Conservation (phyloP, 2,113 vertebrate species). For the Pterocles gutturalis region DNA sequence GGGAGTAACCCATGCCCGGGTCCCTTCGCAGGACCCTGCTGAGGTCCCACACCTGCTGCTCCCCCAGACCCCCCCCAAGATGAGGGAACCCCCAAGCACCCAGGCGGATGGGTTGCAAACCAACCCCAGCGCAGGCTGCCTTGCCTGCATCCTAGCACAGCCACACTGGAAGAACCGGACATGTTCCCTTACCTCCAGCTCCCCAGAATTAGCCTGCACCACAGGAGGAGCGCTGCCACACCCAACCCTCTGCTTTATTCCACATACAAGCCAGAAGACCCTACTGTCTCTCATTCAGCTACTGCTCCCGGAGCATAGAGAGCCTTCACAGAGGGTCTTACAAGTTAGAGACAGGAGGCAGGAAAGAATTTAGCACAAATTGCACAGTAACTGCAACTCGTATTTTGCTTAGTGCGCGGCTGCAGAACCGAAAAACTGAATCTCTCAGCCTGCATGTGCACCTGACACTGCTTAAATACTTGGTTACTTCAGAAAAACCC, state of each 20-base stretch:
- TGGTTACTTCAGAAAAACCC: conserved; percentile 3
- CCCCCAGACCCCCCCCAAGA: rapidly evolving
- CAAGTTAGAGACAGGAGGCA: neutral
- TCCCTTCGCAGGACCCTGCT: neutral
- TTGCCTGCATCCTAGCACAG: neutral
- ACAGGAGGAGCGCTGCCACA: neutral
- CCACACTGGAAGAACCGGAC: rapidly evolving
- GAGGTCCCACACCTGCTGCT: neutral
- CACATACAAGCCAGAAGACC: neutral
- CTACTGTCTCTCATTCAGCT: neutral
- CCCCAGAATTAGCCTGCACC: neutral
- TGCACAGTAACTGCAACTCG: neutral
- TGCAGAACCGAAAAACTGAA: neutral
- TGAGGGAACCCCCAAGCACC: neutral
- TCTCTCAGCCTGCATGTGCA: neutral
- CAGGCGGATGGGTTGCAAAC: neutral
- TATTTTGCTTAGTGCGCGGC: neutral
- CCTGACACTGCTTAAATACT: neutral
- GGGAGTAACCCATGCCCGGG: rapidly evolving
- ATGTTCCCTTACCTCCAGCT: neutral
- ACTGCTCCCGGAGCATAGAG: neutral
- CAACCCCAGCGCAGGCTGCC: rapidly evolving
- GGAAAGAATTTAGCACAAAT: neutral
- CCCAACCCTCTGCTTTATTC: neutral
- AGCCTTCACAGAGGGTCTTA: neutral